Evolutionary conservation across 2,797 vertebrate genomes (phyloP).

Genomic region (Acanthopagrus latus): DNA sequence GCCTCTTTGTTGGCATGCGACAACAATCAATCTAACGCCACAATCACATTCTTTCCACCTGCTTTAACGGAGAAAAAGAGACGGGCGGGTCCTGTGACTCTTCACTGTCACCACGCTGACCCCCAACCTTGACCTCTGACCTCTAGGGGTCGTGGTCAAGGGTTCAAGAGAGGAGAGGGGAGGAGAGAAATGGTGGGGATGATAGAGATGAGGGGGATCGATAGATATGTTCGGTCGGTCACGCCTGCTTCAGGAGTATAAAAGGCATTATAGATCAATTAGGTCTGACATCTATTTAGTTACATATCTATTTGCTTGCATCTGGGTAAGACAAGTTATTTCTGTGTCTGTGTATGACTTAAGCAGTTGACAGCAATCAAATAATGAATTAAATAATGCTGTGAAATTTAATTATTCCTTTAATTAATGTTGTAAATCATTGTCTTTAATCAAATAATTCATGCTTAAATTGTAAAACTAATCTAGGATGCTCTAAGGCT

Average conservation of each 20-base stretch:
- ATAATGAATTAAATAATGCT: neutral
- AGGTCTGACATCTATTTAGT: slow-evolving; percentile 49
- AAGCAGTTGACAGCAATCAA: neutral
- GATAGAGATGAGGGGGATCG: slow-evolving; percentile 76
- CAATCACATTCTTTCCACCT: slow-evolving; percentile 82
- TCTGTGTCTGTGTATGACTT: neutral
- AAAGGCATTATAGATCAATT: slow-evolving; percentile 72
- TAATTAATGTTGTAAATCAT: neutral
- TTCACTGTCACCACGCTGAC: slow-evolving; percentile 74
- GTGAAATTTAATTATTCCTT: neutral
- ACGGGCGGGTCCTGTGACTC: slow-evolving; percentile 64
- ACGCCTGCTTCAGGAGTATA: slow-evolving; percentile 86
- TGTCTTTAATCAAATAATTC: slow-evolving; percentile 1
- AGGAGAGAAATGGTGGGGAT: neutral
- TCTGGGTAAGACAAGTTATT: neutral
- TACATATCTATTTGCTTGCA: slow-evolving; percentile 30
- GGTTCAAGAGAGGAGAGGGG: slow-evolving; percentile 54
- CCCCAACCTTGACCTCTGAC: slow-evolving; percentile 89
- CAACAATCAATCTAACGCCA: slow-evolving; percentile 81
- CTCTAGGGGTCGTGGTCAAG: slow-evolving; percentile 71
- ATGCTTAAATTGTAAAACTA: slow-evolving; percentile 44
- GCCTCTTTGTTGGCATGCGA: slow-evolving; percentile 45
- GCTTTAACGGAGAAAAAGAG: slow-evolving; percentile 75
- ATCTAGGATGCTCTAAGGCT: slow-evolving; percentile 8
- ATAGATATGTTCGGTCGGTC: slow-evolving; percentile 88